Evolutionary conservation across 2,113 vertebrate species (phyloP).

Genomic region (Agapornis roseicollis): DNA sequence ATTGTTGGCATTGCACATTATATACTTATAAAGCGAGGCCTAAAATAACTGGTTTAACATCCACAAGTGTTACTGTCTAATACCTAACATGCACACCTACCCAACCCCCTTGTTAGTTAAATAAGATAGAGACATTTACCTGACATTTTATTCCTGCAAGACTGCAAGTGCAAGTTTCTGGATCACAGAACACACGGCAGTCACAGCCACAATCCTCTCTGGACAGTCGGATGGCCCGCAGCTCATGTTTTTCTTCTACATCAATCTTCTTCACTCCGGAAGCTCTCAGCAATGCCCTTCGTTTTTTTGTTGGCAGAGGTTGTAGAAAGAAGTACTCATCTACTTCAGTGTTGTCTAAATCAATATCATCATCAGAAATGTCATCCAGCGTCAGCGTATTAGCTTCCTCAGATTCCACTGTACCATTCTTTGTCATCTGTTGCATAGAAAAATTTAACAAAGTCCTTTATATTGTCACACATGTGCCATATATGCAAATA

Average conservation of each 20-base stretch:
- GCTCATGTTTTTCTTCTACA: conserved; percentile 95
- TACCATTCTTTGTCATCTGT: conserved; percentile 96
- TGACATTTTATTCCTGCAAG: conserved; percentile 98
- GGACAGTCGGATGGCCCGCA: conserved; percentile 92
- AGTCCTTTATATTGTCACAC: neutral
- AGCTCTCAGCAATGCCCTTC: conserved; percentile 87
- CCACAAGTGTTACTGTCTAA: neutral
- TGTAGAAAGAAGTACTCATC: conserved; percentile 99
- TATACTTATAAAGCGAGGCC: neutral
- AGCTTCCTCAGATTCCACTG: conserved; percentile 93
- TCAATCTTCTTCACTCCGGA: conserved; percentile 98
- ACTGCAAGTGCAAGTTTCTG: conserved; percentile 96
- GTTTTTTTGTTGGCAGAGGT: conserved; percentile 94
- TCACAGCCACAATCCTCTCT: conserved; percentile 97
- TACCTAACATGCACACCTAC: neutral
- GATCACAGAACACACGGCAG: conserved; percentile 95
- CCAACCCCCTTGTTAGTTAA: neutral
- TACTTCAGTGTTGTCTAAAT: conserved; percentile 97
- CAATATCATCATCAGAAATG: conserved; percentile 97
- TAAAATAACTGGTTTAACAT: neutral
- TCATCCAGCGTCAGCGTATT: conserved; percentile 92
- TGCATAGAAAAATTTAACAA: conserved; percentile 6
- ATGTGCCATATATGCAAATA: rapidly evolving
- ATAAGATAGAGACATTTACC: conserved; percentile 72
- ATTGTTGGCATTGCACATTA: neutral